phyloP scores from a whole-genome alignment of 1,140 invertebrate species.

The Drosophila kohkoa region DNA sequence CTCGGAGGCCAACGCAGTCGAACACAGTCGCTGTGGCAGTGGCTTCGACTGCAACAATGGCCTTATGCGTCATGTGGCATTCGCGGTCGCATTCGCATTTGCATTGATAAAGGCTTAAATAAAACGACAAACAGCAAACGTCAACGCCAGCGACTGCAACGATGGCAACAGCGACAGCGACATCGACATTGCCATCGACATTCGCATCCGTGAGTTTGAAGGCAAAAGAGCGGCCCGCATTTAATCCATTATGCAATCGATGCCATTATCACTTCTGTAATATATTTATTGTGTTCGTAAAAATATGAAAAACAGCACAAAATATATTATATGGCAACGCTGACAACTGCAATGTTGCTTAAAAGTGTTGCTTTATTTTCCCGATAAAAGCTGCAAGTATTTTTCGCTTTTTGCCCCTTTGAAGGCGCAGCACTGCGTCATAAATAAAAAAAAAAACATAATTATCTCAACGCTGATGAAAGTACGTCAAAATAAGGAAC shows the following conservation, averaged over 20 bases:
- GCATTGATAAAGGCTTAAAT: slow-evolving; percentile 77
- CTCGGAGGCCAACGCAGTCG: not conserved
- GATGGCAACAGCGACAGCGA: slow-evolving; percentile 37
- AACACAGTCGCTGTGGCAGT: not conserved
- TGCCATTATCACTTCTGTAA: slow-evolving; percentile 74
- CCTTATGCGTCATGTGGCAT: slow-evolving; percentile 34
- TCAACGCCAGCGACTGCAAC: slow-evolving; percentile 39
- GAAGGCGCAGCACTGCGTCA: not conserved
- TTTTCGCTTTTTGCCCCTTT: not conserved
- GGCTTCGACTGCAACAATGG: slow-evolving; percentile 14
- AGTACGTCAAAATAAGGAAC: not conserved
- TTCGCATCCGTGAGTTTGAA: slow-evolving; percentile 1
- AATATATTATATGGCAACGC: not conserved
- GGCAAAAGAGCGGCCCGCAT: slow-evolving; percentile 14
- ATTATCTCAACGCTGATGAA: not conserved
- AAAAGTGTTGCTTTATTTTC: slow-evolving; percentile 2
- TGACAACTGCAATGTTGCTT: slow-evolving; percentile 15
- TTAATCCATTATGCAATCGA: slow-evolving; percentile 78
- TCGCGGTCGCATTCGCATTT: slow-evolving; percentile 43
- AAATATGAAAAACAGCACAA: slow-evolving; percentile 20
- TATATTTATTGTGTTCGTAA: slow-evolving; percentile 65
- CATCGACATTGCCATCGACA: not conserved
- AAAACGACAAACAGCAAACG: slow-evolving; percentile 58
- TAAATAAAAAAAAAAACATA: not conserved
- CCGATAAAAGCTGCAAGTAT: slow-evolving; percentile 3